Conservation (phyloP, 2,797 vertebrate genomes). For the Tarsius wallacei region DNA sequence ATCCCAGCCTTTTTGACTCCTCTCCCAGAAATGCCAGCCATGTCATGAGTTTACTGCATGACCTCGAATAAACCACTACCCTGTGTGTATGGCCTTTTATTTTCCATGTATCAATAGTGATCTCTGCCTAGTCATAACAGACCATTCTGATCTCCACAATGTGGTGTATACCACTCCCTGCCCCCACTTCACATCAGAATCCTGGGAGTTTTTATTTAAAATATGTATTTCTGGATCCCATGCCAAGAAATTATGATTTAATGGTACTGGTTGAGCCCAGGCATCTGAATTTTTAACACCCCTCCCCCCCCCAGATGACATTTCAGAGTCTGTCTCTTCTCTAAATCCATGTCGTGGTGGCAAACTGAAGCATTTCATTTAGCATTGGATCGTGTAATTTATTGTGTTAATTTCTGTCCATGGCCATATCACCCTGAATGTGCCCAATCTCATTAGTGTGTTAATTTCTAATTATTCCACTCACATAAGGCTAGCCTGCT, state of each 20-base stretch:
- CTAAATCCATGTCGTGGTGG: not conserved
- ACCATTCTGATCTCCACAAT: not conserved
- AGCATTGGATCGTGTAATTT: not conserved
- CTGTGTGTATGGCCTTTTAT: not conserved
- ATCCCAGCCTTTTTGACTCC: not conserved
- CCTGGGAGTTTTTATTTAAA: not conserved
- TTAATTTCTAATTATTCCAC: not conserved
- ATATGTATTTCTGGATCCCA: not conserved
- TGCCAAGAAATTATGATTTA: not conserved
- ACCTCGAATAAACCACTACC: not conserved
- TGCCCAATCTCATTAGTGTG: too few species aligned
- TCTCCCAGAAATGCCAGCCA: not conserved
- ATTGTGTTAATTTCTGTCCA: not conserved
- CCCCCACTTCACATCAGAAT: not conserved
- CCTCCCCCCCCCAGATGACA: not conserved
- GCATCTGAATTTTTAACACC: not conserved
- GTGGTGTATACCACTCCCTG: not conserved
- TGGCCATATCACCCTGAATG: too few species aligned
- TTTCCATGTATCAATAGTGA: not conserved
- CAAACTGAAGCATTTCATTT: not conserved
- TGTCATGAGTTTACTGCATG: accelerated
- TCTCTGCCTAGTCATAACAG: not conserved
- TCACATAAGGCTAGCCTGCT: not conserved
- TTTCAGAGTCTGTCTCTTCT: slow-evolving; percentile 25
- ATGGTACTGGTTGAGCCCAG: not conserved